Conservation (phyloP, 2,113 vertebrate genomes). For the Pomatorhinus ruficollis region DNA sequence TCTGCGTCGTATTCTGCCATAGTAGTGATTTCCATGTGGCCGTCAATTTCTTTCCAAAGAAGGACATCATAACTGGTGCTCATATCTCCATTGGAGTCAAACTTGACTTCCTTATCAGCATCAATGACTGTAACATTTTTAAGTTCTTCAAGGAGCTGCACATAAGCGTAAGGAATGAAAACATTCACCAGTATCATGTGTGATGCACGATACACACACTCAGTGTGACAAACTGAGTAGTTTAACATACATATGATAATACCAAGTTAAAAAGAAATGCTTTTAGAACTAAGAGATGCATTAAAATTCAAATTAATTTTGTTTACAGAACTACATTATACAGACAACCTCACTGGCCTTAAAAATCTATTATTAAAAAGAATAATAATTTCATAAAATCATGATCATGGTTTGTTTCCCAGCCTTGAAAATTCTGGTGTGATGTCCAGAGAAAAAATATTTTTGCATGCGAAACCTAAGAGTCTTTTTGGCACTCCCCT, state of each 20-base stretch:
- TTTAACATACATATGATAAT: neutral
- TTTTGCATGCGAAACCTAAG: neutral
- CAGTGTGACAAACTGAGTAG: neutral
- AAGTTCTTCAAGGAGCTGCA: slow-evolving; percentile 79
- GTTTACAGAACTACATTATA: neutral
- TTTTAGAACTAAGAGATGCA: neutral
- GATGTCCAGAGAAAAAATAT: neutral
- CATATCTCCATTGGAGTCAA: slow-evolving; percentile 81
- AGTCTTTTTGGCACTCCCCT: neutral
- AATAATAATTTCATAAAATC: neutral
- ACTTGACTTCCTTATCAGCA: slow-evolving; percentile 67
- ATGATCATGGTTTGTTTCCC: neutral
- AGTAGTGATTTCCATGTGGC: slow-evolving; percentile 57
- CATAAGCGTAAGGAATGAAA: neutral
- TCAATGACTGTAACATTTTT: slow-evolving; percentile 69
- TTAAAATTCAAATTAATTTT: neutral
- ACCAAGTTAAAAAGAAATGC: neutral
- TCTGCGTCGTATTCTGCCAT: slow-evolving; percentile 80
- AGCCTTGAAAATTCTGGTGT: neutral
- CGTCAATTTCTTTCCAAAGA: slow-evolving; percentile 77
- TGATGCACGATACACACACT: neutral
- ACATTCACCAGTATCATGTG: neutral
- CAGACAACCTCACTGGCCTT: neutral
- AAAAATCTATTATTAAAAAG: neutral
- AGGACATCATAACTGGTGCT: slow-evolving; percentile 82